Evolutionary conservation across 2,888 invertebrate species (phyloP).

Genomic region (Oxytorus armatus): DNA sequence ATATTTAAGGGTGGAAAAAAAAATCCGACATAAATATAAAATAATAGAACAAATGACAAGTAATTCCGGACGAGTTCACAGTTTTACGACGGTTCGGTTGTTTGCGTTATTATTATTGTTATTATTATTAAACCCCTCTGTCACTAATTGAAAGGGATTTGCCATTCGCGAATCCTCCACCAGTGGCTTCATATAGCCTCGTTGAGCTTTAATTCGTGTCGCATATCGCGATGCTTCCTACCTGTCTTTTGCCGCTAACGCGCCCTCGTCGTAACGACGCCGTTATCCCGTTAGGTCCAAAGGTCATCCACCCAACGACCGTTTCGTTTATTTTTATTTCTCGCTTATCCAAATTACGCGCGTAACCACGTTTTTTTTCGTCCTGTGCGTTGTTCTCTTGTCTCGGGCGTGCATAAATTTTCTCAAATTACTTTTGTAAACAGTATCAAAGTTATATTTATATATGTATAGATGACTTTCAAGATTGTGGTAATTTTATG

Average conservation of each 20-base stretch:
- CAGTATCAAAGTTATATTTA: background rate
- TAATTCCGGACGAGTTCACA: no score
- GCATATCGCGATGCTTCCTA: slow-evolving; percentile 21
- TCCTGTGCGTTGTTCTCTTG: slow-evolving; percentile 16
- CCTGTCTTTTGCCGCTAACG: slow-evolving; percentile 53
- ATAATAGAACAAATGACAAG: no score
- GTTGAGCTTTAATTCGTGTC: slow-evolving; percentile 57
- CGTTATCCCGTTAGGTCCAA: slow-evolving; percentile 51
- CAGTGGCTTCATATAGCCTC: no score
- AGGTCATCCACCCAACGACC: slow-evolving; percentile 53
- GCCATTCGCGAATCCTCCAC: slow-evolving; percentile 26
- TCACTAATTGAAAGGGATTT: slow-evolving; percentile 63
- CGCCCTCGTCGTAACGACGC: slow-evolving; percentile 53
- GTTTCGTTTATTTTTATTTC: slow-evolving; percentile 58
- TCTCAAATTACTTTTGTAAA: slow-evolving; percentile 40
- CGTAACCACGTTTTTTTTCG: slow-evolving; percentile 37
- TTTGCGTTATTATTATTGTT: slow-evolving; percentile 16
- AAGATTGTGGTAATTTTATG: slow-evolving; percentile 8
- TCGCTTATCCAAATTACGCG: slow-evolving; percentile 62
- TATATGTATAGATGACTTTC: background rate
- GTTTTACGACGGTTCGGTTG: background rate
- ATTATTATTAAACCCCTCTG: slow-evolving; percentile 34
- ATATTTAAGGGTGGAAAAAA: no score
- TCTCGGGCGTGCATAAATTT: slow-evolving; percentile 41
- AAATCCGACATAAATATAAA: no score